Evolutionary conservation across 2,888 invertebrate species (phyloP), one percentile per base, ranked within the genome.

Genomic region (Strigamia transsilvanica): DNA sequence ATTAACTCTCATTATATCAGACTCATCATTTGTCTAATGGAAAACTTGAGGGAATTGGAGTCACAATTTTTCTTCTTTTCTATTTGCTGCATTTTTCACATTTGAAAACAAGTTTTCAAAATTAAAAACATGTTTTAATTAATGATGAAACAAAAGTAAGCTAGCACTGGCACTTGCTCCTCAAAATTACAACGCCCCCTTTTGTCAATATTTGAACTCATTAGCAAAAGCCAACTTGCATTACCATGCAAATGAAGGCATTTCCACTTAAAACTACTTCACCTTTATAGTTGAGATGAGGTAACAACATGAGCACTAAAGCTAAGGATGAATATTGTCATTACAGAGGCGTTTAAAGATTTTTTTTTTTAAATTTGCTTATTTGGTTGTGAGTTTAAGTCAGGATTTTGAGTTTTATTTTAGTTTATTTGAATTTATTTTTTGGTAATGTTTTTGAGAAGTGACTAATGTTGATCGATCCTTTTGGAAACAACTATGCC

Each of bases 161-260:
- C 13, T 13, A 15, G n/a, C 73, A 56, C 56, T 56, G 56, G 73
- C 73, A 23, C 12, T 73, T 73, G 73, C 32, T 10, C 32, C 73
- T 73, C 73, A 73, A 73, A 73, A 32, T 73, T 73, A 27, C 73
- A 73, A 32, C 32, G 73, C 32, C 27, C 73, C 15, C 73, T 73
- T 73, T 73, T 73, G 73, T 73, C 73, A 73, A 73, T 73, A 73
- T 73, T 73, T 73, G 73, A 73, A 73, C 73, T 73, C 73, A 73
- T 73, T 73, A 73, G 73, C 73, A 27, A 73, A 73, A 73, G 73
- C 73, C 73, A 73, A 73, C 73, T 73, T 27, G 73, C 73, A 73
- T 73, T 73, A 73, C 73, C 73, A 73, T 73, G 73, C n/a, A 73
- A 73, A 73, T 73, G 73, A 73, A 73, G 73, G 73, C 73, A 73